A percentile compares a stretch with the other conserved stretches of the same genome.
phyloP scores from a whole-genome alignment of 2,888 invertebrate species.

The Cheilosia impressa region DNA sequence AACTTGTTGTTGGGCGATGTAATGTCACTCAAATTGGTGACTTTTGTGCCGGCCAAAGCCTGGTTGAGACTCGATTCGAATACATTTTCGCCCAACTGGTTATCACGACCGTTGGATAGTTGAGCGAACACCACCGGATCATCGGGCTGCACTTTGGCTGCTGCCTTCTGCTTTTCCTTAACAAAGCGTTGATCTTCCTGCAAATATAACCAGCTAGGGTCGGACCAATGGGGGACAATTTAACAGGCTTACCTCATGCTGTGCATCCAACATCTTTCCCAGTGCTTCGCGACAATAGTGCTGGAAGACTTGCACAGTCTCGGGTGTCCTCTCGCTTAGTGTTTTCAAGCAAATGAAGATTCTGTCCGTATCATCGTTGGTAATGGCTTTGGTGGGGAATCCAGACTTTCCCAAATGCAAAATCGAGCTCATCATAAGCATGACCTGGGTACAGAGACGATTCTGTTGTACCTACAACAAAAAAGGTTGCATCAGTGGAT shows the following conservation, averaged over 20 bases:
- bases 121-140: constrained; percentile 94
- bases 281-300: constrained; percentile 90
- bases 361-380: constrained; percentile 97
- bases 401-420: constrained; percentile 93
- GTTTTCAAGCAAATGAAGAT: constrained; percentile 92
- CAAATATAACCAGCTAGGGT: background rate
- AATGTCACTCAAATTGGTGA: constrained; percentile 83
- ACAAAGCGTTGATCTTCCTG: constrained; percentile 83
- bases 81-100: constrained; percentile 87
- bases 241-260: constrained; percentile 86
- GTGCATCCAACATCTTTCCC: constrained; percentile 92
- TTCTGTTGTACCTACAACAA: constrained; percentile 83
- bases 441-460: constrained; percentile 90
- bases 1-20: constrained; percentile 86
- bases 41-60: constrained; percentile 89
- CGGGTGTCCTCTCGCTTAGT: constrained; percentile 87
- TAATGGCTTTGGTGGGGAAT: constrained; percentile 90
- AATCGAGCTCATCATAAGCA: constrained; percentile 94
- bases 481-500: background rate
- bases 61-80: constrained; percentile 97
- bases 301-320: constrained; percentile 89
- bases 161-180: constrained; percentile 88
- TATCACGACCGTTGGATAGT: constrained; percentile 87
- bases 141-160: constrained; percentile 91
- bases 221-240: constrained; percentile 77